Base-by-base conservation (phyloP, 2,888 invertebrate species). In the Lycophotia porphyrea region DNA sequence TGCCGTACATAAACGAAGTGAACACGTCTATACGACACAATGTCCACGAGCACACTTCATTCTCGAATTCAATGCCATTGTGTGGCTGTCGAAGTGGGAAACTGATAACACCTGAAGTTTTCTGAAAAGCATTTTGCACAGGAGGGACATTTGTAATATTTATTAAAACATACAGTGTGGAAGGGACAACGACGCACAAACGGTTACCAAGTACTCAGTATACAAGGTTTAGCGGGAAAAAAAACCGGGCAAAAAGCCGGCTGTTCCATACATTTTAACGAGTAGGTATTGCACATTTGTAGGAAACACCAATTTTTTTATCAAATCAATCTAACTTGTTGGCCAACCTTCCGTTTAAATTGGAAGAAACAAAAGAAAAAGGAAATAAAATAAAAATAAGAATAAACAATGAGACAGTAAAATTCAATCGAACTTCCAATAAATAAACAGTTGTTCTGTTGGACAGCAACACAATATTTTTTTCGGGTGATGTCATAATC, bases 1-100 rank as follows among this genome's bases (percentile, higher is more conserved):
- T 60, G 18, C n/a, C 27, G n/a, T 24, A n/a, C 36, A 61, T 27
- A 44, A 52, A 34, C 47, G 15, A 39, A 34, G n/a, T 2, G 27
- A 7, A 70, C 75, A 82, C 82, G 82, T 83, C 82, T 52, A 47
- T 0, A 15, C 47, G 13, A 11, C 71, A 44, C 76, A 49, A 36
- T 27, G n/a, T 39, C 67, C 60, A 63, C 61, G 58, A 36, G 21
- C 69, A 55, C n/a, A 84, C 76, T 83, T 74, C 13, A 42, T 63
- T 63, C 8, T 70, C 27, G 36, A 42, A 71, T 71, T 61, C 55
- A 58, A 72, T 66, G 71, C 24, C 36, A 31, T 58, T 65, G 31
- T 76, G 80, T 80, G 58, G 58, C 73, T 18, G 65, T 60, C 52
- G 71, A 76, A 76, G 47, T 0, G 9, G 0, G 15, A 71, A 80